Percentiles rank a stretch among this genome's conserved stretches.
These are phyloP conservation scores for Helicoverpa armigera DNA, from an alignment of 1,140 invertebrate species.

Conservation along the genomic window DNA sequence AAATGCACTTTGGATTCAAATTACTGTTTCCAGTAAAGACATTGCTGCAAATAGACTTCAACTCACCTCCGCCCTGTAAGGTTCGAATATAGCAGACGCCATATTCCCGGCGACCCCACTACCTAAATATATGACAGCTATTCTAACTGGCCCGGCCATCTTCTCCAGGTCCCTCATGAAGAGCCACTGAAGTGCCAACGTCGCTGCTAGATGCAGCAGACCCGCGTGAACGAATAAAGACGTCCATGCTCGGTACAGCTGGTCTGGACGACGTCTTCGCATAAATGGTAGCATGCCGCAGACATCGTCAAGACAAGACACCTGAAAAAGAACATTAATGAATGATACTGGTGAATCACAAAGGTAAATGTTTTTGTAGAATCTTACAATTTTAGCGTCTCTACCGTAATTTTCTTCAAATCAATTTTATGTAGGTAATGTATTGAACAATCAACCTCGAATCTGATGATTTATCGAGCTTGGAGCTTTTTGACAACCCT, in stretches of 20 bases:
- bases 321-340: conserved; percentile 85
- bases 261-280: conserved; percentile 96
- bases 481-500: too few species aligned
- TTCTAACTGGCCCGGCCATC: conserved; percentile 96
- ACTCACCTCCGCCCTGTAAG: conserved; percentile 98
- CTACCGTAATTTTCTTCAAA: too few species aligned
- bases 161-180: conserved; percentile 99
- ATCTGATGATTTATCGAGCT: too few species aligned
- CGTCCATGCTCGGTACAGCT: conserved; percentile 98
- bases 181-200: conserved; percentile 96
- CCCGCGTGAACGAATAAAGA: conserved; percentile 99
- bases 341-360: too few species aligned
- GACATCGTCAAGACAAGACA: conserved; percentile 98
- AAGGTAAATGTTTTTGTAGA: too few species aligned
- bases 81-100: conserved; percentile 98
- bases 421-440: too few species aligned
- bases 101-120: conserved; percentile 98
- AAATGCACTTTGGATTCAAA: too few species aligned
- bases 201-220: conserved; percentile 95
- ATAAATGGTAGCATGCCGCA: conserved; percentile 99
- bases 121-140: conserved; percentile 97
- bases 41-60: too few species aligned
- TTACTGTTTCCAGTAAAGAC: too few species aligned
- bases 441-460: too few species aligned
- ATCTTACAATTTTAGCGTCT: too few species aligned